phyloP scores from a whole-genome alignment of 2,888 invertebrate species.

The Pomacea canaliculata region DNA sequence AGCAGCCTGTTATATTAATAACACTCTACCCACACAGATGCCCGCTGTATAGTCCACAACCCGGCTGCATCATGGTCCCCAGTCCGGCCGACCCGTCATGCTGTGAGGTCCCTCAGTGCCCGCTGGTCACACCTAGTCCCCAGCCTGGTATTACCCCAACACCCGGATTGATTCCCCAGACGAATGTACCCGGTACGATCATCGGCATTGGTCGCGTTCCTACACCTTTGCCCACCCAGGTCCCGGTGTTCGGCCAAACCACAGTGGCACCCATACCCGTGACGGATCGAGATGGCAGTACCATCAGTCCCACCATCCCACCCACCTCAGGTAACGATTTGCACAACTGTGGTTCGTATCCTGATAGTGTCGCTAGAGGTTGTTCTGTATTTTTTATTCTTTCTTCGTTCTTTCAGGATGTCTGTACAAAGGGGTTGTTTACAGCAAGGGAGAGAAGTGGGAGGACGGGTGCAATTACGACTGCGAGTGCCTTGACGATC shows the following conservation, averaged over 20 bases:
- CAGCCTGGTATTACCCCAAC: slow-evolving; percentile 38
- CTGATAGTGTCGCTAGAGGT: too few species aligned
- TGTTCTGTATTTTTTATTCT: too few species aligned
- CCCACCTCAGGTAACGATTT: slow-evolving; percentile 9
- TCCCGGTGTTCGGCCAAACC: neutral
- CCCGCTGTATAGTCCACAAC: slow-evolving; percentile 40
- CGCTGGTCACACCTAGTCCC: slow-evolving; percentile 24
- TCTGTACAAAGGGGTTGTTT: slow-evolving; percentile 31
- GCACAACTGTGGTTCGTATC: too few species aligned
- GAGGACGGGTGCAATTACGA: slow-evolving; percentile 34
- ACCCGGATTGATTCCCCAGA: slow-evolving; percentile 48
- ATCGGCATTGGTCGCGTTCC: slow-evolving; percentile 24
- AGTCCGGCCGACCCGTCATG: slow-evolving; percentile 47
- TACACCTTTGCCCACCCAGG: slow-evolving; percentile 7
- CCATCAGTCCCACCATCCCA: slow-evolving; percentile 9
- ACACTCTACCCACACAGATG: slow-evolving; percentile 35
- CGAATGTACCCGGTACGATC: slow-evolving; percentile 20
- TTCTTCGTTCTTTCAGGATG: slow-evolving; percentile 19
- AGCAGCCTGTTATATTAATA: too few species aligned
- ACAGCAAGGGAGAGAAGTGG: slow-evolving; percentile 30
- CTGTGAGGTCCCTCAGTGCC: slow-evolving; percentile 47
- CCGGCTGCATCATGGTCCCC: slow-evolving; percentile 39
- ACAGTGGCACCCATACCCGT: slow-evolving; percentile 1
- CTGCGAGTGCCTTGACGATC: slow-evolving; percentile 30
- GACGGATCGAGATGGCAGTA: slow-evolving; percentile 13